Evolutionary conservation across 2,888 invertebrate species (phyloP), one percentile per base, ranked within the genome.

Genomic region (Stenichneumon culpator): DNA sequence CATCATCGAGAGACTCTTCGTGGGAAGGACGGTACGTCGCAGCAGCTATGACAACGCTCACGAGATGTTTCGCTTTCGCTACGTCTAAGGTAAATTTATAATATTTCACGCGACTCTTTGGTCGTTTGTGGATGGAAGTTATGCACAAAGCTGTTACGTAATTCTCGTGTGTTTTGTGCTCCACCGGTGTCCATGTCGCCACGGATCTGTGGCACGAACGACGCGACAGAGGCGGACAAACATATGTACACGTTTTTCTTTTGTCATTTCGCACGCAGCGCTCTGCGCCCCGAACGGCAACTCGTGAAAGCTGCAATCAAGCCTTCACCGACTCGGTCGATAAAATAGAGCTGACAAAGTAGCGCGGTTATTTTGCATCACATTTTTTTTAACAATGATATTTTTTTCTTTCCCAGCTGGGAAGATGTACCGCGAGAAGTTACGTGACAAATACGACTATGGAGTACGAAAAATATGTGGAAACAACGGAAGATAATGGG

Each of bases 361-460:
- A n/a, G 70, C 60, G 60, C 65, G 70, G 57, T 9, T 54, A 1
- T 67, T 84, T 77, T 63, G 2, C 77, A 77, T 60, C 22, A 1
- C 14, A 3, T 14, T 22, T 47, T 14, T 14, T 14, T 0, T 36
- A 36, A 54, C 19, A 63, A 82, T 16, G n/a, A 25, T 47, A 6
- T 39, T 50, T 39, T 25, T 54, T 47, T 44, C 9, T 39, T 22
- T 50, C 9, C 86, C 88, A 92, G 92, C 87, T 90, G 79, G 87
- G 87, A 87, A 89, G 86, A 90, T 89, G 86, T 87, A 84, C 88
- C 77, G 78, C 86, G 83, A 92, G 92, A 87, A 86, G 85, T 19
- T 88, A 91, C 50, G 87, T 86, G 14, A 88, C 88, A 14, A 87
- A 86, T 67, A 88, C 80, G 77, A 88, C 78, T 3, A 77, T 87